phyloP scores from a whole-genome alignment of 2,888 invertebrate genomes.

The Clostera curtula region DNA sequence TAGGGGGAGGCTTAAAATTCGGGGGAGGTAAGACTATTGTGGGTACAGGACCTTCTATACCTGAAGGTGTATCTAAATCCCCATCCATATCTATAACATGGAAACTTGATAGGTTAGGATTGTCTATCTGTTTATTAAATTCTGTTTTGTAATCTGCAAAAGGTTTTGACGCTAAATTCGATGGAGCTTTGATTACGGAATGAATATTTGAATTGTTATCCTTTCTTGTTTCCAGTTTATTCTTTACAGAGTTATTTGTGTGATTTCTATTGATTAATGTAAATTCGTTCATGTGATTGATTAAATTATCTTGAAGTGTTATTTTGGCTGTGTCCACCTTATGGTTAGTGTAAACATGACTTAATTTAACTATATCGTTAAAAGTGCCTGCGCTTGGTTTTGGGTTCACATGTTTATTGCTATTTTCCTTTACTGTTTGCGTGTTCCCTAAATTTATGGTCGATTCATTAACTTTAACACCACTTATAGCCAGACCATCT shows the following conservation, averaged over 20 bases:
- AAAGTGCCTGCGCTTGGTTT: too few relatives aligned
- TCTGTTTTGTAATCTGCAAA: not conserved
- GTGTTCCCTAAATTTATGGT: too few relatives aligned
- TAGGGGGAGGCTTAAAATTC: conserved; percentile 25
- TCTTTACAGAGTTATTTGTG: not conserved
- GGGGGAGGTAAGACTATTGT: conserved; percentile 49
- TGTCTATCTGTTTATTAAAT: conserved; percentile 23
- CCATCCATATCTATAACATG: conserved; percentile 60
- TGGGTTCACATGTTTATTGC: too few relatives aligned
- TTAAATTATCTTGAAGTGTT: not conserved
- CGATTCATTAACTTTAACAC: too few relatives aligned
- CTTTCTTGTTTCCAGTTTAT: too few relatives aligned
- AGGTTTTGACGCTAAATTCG: not conserved
- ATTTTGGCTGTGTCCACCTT: not conserved
- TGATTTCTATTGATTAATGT: not conserved
- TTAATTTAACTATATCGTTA: not conserved
- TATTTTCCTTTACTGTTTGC: too few relatives aligned
- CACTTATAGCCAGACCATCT: too few relatives aligned
- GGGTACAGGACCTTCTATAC: conserved; percentile 61
- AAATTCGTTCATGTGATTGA: conserved; percentile 1
- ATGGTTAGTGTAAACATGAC: not conserved
- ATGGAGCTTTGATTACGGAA: too few relatives aligned
- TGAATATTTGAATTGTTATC: too few relatives aligned
- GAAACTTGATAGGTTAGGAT: conserved; percentile 44
- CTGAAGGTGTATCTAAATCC: conserved; percentile 64